Conservation (phyloP, 1,140 invertebrate genomes). For the Leptestheria dahalacensis region DNA sequence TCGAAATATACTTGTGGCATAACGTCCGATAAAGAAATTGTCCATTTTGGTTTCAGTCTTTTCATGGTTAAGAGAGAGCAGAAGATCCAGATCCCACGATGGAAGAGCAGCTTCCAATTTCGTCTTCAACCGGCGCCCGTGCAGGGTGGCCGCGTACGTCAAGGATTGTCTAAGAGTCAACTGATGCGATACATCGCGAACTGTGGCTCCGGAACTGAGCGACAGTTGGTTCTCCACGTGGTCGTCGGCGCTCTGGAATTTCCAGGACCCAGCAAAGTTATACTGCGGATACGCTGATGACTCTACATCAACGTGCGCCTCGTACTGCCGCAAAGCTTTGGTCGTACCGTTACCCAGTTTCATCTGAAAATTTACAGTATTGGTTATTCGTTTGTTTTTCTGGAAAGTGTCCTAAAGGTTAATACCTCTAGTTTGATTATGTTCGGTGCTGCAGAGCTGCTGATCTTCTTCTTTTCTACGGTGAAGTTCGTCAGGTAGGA, state of each 20-base stretch:
- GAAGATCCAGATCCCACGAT: background rate
- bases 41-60: background rate
- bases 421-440: background rate
- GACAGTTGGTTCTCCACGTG: slow-evolving; percentile 37
- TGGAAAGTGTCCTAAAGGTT: too few species aligned
- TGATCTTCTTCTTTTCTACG: slow-evolving; percentile 45
- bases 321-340: slow-evolving; percentile 37
- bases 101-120: slow-evolving; percentile 8
- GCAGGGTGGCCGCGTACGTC: background rate
- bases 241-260: slow-evolving; percentile 33
- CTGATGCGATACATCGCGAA: background rate
- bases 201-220: slow-evolving; percentile 31
- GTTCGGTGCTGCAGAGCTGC: background rate
- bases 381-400: too few species aligned
- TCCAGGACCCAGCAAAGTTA: slow-evolving; percentile 48
- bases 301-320: slow-evolving; percentile 44
- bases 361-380: slow-evolving; percentile 26
- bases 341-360: slow-evolving; percentile 44
- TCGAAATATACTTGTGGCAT: slow-evolving; percentile 29
- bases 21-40: slow-evolving; percentile 21
- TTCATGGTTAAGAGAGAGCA: background rate
- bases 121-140: background rate
- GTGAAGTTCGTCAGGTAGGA: slow-evolving; percentile 40
- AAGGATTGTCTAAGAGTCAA: slow-evolving; percentile 3
- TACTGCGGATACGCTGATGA: slow-evolving; percentile 58